phyloP scores from a whole-genome alignment of 2,113 vertebrate species.

The Apistogramma diplotaenia region DNA sequence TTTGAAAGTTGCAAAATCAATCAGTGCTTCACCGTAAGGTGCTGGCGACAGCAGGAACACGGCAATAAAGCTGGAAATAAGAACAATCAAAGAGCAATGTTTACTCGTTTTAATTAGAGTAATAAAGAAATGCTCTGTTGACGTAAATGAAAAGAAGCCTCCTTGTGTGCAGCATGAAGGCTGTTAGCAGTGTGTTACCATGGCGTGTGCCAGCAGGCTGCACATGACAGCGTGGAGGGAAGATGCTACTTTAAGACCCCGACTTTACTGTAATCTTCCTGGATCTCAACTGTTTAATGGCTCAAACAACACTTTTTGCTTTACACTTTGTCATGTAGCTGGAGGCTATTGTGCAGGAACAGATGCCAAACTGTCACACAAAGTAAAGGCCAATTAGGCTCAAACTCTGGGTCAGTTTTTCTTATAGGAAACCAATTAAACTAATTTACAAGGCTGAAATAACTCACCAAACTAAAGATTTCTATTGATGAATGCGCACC shows the following conservation, averaged over 20 bases:
- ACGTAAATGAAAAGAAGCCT: conserved; percentile 11
- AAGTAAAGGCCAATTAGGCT: not conserved
- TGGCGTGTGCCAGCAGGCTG: not conserved
- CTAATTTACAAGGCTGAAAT: not conserved
- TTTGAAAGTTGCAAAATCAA: conserved; percentile 16
- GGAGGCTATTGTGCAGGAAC: not conserved
- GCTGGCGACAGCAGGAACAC: conserved; percentile 12
- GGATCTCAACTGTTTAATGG: not conserved
- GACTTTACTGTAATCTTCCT: not conserved
- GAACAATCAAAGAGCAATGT: not conserved
- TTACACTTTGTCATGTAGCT: not conserved
- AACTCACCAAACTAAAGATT: not conserved
- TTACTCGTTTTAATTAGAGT: conserved; percentile 19
- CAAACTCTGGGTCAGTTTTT: not conserved
- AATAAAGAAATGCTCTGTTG: conserved; percentile 16
- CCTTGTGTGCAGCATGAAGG: not conserved
- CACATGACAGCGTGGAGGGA: not conserved
- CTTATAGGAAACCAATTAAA: not conserved
- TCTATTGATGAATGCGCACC: not conserved
- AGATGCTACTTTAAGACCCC: not conserved
- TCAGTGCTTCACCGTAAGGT: conserved; percentile 8
- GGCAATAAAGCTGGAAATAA: conserved; percentile 34
- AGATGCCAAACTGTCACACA: not conserved
- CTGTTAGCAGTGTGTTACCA: not conserved
- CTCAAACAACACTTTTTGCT: not conserved